Percentiles rank a stretch among this genome's conserved stretches.
These are phyloP conservation scores for Drosophila eohydei DNA, from an alignment of 2,888 invertebrate genomes.

Conservation along the genomic window DNA sequence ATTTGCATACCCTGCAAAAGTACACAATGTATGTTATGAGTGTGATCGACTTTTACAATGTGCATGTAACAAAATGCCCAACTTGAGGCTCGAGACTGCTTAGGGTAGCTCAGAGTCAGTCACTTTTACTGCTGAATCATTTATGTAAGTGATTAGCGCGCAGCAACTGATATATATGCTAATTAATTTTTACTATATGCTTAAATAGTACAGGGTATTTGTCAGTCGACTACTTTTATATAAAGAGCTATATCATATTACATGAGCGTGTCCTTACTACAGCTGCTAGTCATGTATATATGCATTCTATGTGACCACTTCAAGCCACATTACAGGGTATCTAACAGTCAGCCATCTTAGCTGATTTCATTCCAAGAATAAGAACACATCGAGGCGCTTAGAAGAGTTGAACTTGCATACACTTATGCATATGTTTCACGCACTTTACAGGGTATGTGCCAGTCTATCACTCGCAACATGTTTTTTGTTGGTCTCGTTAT, in stretches of 20 bases:
- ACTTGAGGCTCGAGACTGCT: no score
- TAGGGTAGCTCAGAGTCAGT: background rate
- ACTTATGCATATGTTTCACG: no score
- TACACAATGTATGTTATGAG: background rate
- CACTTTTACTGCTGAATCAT: background rate
- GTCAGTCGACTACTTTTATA: background rate
- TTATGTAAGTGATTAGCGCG: background rate
- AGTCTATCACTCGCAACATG: background rate
- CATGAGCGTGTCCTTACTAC: background rate
- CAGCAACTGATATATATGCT: background rate
- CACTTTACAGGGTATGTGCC: slow-evolving; percentile 2
- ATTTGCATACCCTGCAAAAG: slow-evolving; percentile 29
- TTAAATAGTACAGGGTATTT: background rate
- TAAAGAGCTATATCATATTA: background rate
- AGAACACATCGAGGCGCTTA: background rate
- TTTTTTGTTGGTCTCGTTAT: slow-evolving; percentile 49
- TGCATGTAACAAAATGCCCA: background rate
- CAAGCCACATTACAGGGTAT: background rate
- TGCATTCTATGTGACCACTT: background rate
- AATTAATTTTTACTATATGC: background rate
- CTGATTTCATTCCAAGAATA: no score
- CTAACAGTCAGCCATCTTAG: background rate
- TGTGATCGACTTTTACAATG: background rate
- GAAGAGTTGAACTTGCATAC: no score
- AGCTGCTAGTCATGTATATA: background rate